These are phyloP conservation scores for Protonemura montana DNA, from an alignment of 2,888 invertebrate genomes.

Conservation along the genomic window DNA sequence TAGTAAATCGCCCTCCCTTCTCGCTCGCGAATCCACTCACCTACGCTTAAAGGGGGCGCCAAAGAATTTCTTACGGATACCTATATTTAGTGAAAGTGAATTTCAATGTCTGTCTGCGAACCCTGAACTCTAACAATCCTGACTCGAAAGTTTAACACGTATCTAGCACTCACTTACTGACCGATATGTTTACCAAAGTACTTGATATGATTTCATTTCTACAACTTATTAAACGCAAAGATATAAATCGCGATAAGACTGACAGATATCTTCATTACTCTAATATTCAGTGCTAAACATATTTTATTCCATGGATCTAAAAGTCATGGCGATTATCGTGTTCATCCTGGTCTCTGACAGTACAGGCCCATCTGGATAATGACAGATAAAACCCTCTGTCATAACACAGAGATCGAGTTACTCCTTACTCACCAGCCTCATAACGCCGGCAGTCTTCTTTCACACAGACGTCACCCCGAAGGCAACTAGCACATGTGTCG, in stretches of 20 bases:
- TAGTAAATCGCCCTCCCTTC: not conserved
- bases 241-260: not conserved
- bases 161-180: not conserved
- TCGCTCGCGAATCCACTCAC: not conserved
- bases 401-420: not conserved
- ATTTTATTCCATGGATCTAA: too few relatives aligned
- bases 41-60: not conserved
- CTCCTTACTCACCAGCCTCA: not conserved
- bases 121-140: not conserved
- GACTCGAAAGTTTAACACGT: not conserved
- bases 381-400: too few relatives aligned
- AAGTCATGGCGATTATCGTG: not conserved
- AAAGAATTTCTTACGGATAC: not conserved
- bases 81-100: not conserved
- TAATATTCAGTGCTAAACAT: too few relatives aligned
- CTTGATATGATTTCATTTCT: not conserved
- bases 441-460: not conserved
- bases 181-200: not conserved
- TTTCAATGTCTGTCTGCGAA: constrained; percentile 12
- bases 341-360: not conserved
- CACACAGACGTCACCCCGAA: not conserved
- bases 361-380: not conserved
- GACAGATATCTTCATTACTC: not conserved
- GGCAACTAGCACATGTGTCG: not conserved
- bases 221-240: not conserved